Evolutionary conservation across 2,797 vertebrate species (phyloP).

Genomic region (Ctenopoma multispine): DNA sequence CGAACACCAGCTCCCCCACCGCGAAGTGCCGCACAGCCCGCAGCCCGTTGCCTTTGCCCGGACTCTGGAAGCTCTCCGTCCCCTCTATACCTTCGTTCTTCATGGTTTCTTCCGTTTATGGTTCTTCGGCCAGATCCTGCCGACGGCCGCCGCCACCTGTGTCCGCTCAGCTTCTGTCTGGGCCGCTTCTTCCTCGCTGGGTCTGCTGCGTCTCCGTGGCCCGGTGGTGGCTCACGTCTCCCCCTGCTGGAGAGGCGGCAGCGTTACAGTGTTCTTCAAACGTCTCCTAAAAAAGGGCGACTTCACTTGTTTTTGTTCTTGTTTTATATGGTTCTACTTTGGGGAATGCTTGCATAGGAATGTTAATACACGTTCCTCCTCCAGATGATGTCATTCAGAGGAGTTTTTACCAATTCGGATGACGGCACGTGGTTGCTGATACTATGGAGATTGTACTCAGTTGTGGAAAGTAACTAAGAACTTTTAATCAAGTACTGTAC

Average conservation of each 20-base stretch:
- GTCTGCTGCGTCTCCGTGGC: not conserved
- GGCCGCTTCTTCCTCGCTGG: slow-evolving; percentile 53
- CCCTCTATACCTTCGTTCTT: slow-evolving; percentile 84
- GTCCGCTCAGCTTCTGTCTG: slow-evolving; percentile 23
- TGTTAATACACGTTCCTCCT: too few relatives aligned
- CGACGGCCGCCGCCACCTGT: slow-evolving; percentile 11
- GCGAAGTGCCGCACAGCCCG: slow-evolving; percentile 85
- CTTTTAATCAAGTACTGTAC: too few relatives aligned
- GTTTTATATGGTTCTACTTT: too few relatives aligned
- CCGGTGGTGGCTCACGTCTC: not conserved
- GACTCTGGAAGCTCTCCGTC: slow-evolving; percentile 89
- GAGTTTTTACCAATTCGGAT: too few relatives aligned
- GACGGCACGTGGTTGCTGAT: too few relatives aligned
- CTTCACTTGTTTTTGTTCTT: too few relatives aligned
- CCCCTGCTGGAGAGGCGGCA: slow-evolving; percentile 57
- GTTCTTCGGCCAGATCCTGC: not conserved
- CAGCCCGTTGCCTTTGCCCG: slow-evolving; percentile 90
- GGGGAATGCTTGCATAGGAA: too few relatives aligned
- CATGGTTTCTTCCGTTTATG: slow-evolving; percentile 53
- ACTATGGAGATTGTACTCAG: too few relatives aligned
- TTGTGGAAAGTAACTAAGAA: too few relatives aligned
- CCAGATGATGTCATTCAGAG: too few relatives aligned
- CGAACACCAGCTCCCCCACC: slow-evolving; percentile 91
- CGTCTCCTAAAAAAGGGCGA: too few relatives aligned
- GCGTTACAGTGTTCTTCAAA: not conserved